phyloP scores from a whole-genome alignment of 2,113 vertebrate species.

The Syngnathus floridae region DNA sequence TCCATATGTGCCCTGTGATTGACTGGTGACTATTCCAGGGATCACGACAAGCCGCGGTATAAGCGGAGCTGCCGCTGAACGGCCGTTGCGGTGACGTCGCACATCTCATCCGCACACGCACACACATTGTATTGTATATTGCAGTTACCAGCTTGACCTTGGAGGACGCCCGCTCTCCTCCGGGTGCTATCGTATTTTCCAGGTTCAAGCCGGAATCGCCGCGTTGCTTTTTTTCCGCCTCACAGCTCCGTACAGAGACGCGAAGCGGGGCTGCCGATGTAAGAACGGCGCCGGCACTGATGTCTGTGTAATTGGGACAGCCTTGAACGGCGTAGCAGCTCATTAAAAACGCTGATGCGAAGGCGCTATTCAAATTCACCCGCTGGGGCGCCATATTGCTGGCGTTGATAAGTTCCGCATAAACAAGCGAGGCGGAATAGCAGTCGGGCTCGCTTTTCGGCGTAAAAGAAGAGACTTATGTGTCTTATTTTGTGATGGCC shows the following conservation, averaged over 20 bases:
- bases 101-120: no score
- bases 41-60: no score
- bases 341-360: constrained; percentile 11
- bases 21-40: neutral
- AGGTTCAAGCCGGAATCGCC: neutral
- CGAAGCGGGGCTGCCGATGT: constrained; percentile 1
- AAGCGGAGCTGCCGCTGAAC: no score
- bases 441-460: neutral
- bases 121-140: neutral
- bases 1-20: neutral
- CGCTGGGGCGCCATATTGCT: constrained; percentile 12
- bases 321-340: constrained; percentile 10
- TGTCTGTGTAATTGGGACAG: constrained; percentile 14
- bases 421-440: constrained; percentile 11
- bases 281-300: constrained; percentile 7
- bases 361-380: constrained; percentile 12
- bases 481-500: constrained; percentile 13
- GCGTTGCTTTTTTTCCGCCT: constrained; percentile 3
- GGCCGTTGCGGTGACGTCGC: no score
- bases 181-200: neutral
- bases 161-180: neutral
- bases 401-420: constrained; percentile 12
- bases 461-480: neutral
- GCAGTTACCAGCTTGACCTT: neutral
- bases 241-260: neutral